Evolutionary conservation across 2,888 invertebrate genomes (phyloP).

Genomic region (Pollenia amentaria): DNA sequence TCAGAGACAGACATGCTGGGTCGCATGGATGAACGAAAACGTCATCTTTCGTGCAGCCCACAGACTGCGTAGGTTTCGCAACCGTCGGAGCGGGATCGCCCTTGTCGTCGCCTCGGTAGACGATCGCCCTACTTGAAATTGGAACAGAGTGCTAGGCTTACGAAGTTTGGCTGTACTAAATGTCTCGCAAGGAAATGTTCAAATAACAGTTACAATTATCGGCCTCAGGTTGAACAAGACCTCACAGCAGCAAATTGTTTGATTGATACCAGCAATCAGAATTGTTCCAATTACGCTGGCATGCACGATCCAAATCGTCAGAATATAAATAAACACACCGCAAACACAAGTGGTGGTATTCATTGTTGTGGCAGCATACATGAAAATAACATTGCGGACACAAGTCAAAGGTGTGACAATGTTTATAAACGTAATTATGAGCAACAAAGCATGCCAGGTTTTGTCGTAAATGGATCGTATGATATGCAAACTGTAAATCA

Average conservation of each 20-base stretch:
- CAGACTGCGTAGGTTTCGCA: too few species aligned
- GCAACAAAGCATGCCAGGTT: neutral
- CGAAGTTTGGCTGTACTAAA: neutral
- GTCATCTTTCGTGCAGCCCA: too few species aligned
- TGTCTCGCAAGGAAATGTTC: slow-evolving; percentile 7
- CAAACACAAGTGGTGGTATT: too few species aligned
- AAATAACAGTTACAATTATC: neutral
- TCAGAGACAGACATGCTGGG: too few species aligned
- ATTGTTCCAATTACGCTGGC: neutral
- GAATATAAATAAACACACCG: too few species aligned
- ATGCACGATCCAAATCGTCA: neutral
- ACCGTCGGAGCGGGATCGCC: too few species aligned
- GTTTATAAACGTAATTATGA: neutral
- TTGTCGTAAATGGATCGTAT: neutral
- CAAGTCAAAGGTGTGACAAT: neutral
- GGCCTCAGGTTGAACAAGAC: too few species aligned
- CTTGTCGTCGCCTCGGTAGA: too few species aligned
- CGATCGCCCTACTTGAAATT: too few species aligned
- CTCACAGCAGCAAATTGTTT: neutral
- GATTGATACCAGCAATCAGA: neutral
- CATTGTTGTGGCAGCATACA: too few species aligned
- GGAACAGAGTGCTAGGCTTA: too few species aligned
- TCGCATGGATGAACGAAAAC: too few species aligned
- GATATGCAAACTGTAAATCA: neutral
- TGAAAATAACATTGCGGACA: neutral